Conservation (phyloP, 1,140 invertebrate species). For the Fopius arisanus region DNA sequence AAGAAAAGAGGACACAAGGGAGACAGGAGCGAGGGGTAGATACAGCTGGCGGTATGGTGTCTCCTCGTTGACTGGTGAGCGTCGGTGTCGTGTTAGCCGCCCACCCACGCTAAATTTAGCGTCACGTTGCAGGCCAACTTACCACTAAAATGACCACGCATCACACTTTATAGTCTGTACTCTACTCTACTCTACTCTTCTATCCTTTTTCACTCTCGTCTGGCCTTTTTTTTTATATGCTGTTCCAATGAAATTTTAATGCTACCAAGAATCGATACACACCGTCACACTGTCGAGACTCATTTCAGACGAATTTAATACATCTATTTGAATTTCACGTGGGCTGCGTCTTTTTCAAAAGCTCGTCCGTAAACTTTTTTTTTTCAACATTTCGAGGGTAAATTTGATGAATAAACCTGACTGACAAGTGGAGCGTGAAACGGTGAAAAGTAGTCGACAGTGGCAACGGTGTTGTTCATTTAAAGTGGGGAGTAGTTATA, state of each 20-base stretch:
- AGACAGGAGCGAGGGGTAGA: not conserved
- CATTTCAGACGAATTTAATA: no score
- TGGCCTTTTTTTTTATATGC: not conserved
- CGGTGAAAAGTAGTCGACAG: constrained; percentile 41
- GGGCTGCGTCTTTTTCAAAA: no score
- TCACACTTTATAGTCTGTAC: constrained; percentile 24
- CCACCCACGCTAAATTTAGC: constrained; percentile 60
- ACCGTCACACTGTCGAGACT: not conserved
- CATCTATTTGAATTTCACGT: no score
- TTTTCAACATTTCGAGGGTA: no score
- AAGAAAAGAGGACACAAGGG: constrained; percentile 18
- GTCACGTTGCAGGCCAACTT: constrained; percentile 42
- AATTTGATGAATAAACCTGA: not conserved
- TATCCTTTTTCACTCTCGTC: not conserved
- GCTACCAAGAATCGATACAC: not conserved
- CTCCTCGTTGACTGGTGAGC: constrained; percentile 47
- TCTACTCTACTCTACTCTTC: not conserved
- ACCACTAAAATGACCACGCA: constrained; percentile 44
- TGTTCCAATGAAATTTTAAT: not conserved
- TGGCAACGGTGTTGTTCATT: constrained; percentile 43
- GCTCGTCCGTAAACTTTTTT: no score
- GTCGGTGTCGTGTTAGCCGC: constrained; percentile 42
- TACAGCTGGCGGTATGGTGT: not conserved
- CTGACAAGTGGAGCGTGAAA: constrained; percentile 57
- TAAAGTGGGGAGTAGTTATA: not conserved